Evolutionary conservation across 2,113 vertebrate genomes (phyloP).

Genomic region (Anoura caudifer): DNA sequence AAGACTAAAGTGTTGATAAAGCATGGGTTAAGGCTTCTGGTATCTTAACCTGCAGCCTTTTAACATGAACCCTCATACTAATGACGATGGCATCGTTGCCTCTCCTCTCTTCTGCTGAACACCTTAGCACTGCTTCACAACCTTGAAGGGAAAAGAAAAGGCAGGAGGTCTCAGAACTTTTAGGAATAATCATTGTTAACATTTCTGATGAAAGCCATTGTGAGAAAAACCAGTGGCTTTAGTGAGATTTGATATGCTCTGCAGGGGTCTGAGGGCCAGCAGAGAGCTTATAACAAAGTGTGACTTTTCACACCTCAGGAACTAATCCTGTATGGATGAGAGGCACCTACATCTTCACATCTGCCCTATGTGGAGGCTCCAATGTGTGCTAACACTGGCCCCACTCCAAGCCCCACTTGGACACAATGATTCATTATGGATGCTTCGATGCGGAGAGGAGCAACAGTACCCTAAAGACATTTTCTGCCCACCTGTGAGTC

Average conservation of each 20-base stretch:
- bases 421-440: not conserved
- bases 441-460: not conserved
- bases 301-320: not conserved
- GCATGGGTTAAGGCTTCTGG: not conserved
- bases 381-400: not conserved
- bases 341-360: not conserved
- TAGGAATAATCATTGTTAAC: not conserved
- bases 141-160: not conserved
- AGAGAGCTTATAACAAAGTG: not conserved
- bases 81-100: not conserved
- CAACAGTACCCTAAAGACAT: not conserved
- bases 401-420: not conserved
- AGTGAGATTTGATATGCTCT: not conserved
- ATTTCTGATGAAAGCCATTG: not conserved
- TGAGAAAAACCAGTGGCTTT: not conserved
- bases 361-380: not conserved
- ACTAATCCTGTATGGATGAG: not conserved
- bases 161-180: not conserved
- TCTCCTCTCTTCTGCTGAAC: not conserved
- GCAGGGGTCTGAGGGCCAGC: not conserved
- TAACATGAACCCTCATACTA: not conserved
- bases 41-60: not conserved
- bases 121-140: not conserved
- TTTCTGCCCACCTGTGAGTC: constrained; percentile 54
- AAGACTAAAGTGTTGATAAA: not conserved